Base-by-base conservation (phyloP, 1,140 invertebrate genomes). In the Paralvinella palmiformis region DNA sequence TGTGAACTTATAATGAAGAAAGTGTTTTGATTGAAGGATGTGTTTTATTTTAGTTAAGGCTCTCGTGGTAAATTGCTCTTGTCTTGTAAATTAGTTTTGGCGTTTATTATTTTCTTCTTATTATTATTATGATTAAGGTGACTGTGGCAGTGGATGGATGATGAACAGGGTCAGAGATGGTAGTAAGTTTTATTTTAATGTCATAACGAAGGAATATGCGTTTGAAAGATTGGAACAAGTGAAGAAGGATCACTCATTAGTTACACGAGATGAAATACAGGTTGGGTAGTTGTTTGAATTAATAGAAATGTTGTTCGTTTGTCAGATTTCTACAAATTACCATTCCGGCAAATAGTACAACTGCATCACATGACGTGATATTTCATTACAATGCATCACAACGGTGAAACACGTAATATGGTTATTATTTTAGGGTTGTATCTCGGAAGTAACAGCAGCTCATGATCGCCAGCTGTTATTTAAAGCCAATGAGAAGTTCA, bases 261-360 rank as follows among this genome's bases (percentile, higher is more conserved):
- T 80, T 0, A 79, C 75, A 7, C 76, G 73, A 62, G 77, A 79
- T n/a, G 78, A 80, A 64, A 71, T 79, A 44, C 77, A 80, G 73
- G 78, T 77, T n/a, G 66, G 24, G 37, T 6, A 65, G 10, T 35
- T 45, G 20, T 27, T 56, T 56, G 31, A 56, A n/a, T n/a, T n/a
- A n/a, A n/a, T n/a, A n/a, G n/a, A n/a, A n/a, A n/a, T n/a, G n/a
- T n/a, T n/a, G n/a, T n/a, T n/a, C n/a, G n/a, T n/a, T n/a, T n/a
- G n/a, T n/a, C n/a, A n/a, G n/a, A n/a, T n/a, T n/a, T n/a, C n/a
- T n/a, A n/a, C n/a, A n/a, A n/a, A n/a, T n/a, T n/a, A n/a, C n/a
- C n/a, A n/a, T n/a, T n/a, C n/a, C n/a, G n/a, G n/a, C n/a, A n/a
- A n/a, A n/a, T n/a, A n/a, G n/a, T n/a, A n/a, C n/a, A n/a, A n/a